Evolutionary conservation across 2,113 vertebrate species (phyloP).

Genomic region (Hippocampus comes): DNA sequence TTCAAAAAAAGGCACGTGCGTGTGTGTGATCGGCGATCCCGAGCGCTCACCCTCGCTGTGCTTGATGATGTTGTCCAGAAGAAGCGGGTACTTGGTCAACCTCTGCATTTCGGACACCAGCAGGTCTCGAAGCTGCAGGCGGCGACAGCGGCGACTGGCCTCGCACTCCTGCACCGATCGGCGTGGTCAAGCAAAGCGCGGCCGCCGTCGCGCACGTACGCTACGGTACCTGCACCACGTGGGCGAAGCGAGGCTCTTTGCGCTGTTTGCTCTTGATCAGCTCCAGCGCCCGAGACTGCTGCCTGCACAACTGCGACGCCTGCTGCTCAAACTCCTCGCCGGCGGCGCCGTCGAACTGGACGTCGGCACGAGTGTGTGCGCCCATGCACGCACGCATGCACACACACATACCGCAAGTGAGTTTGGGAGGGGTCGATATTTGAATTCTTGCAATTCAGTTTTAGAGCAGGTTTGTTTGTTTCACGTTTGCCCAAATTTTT

Average conservation of each 20-base stretch:
- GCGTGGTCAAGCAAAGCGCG: background rate
- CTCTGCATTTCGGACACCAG: constrained; percentile 92
- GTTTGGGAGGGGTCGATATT: no score
- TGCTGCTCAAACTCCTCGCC: constrained; percentile 87
- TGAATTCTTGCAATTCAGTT: no score
- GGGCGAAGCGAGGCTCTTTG: constrained; percentile 87
- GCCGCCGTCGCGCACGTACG: no score
- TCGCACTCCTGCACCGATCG: constrained; percentile 66
- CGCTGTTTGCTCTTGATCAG: constrained; percentile 89
- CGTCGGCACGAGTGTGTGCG: background rate
- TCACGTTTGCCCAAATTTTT: no score
- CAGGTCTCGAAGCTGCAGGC: constrained; percentile 91
- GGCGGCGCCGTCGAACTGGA: constrained; percentile 81
- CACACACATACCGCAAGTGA: no score
- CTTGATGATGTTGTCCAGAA: constrained; percentile 88
- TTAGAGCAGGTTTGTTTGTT: no score
- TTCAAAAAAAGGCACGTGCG: background rate
- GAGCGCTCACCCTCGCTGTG: constrained; percentile 77
- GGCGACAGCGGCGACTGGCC: constrained; percentile 85
- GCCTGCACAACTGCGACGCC: constrained; percentile 83
- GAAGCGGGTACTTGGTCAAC: constrained; percentile 90
- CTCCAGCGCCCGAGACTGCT: constrained; percentile 85
- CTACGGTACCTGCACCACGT: constrained; percentile 64
- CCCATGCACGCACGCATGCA: no score
- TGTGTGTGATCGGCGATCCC: background rate